Evolutionary conservation across 2,113 vertebrate species (phyloP).

Genomic region (Lophius piscatorius): DNA sequence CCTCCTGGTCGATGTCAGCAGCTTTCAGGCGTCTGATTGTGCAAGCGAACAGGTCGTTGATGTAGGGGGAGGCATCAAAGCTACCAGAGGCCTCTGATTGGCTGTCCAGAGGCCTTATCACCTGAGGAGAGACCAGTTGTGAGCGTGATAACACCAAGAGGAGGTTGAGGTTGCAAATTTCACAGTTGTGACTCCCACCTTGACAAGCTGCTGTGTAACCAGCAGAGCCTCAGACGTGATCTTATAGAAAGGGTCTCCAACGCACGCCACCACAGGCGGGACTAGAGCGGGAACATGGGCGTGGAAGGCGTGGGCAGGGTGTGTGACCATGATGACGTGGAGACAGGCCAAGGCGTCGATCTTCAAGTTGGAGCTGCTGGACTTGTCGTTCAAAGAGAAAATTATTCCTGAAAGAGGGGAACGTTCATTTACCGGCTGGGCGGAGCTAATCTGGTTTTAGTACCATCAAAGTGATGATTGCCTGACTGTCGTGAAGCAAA

Average conservation of each 20-base stretch:
- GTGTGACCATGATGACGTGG: constrained; percentile 96
- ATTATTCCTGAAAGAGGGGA: constrained; percentile 86
- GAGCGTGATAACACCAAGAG: too few species aligned
- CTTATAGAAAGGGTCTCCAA: constrained; percentile 98
- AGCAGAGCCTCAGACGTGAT: constrained; percentile 98
- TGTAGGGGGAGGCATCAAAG: constrained; percentile 95
- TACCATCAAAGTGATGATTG: too few species aligned
- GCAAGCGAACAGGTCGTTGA: constrained; percentile 94
- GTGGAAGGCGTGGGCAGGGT: constrained; percentile 96
- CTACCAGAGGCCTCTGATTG: constrained; percentile 77
- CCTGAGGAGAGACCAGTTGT: constrained; percentile 45
- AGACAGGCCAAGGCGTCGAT: constrained; percentile 96
- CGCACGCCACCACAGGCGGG: constrained; percentile 95
- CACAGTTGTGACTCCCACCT: constrained; percentile 56
- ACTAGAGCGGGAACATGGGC: constrained; percentile 95
- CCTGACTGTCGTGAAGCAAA: too few species aligned
- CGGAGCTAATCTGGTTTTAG: too few species aligned
- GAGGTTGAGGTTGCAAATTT: neutral
- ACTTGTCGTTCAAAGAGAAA: constrained; percentile 98
- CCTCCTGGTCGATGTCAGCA: constrained; percentile 98
- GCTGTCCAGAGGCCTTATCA: constrained; percentile 94
- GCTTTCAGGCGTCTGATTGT: constrained; percentile 96
- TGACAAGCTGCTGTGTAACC: constrained; percentile 97
- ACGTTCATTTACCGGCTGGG: too few species aligned
- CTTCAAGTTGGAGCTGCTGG: constrained; percentile 98